Percentiles rank a stretch among this genome's conserved stretches.
Conservation (phyloP, 1,140 invertebrate species). For the Cherax quadricarinatus region DNA sequence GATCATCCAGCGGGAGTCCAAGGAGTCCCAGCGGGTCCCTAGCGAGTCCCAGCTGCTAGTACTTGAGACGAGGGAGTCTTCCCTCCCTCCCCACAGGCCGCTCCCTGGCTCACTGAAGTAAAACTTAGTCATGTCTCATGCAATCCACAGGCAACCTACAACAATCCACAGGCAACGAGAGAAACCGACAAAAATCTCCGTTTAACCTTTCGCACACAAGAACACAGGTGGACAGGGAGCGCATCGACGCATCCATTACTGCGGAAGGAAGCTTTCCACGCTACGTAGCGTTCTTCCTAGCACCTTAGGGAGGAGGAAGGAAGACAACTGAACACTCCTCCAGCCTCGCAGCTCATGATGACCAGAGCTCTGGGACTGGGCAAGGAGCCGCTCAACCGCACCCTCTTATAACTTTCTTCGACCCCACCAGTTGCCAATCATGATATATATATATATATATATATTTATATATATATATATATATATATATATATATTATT, state of each 20-base stretch:
- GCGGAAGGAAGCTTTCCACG: no score
- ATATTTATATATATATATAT: no score
- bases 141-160: background rate
- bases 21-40: background rate
- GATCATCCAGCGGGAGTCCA: background rate
- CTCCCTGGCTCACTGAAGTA: background rate
- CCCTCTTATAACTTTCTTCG: background rate
- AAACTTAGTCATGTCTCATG: background rate
- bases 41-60: constrained; percentile 20
- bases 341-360: no score
- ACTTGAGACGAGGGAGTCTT: constrained; percentile 29
- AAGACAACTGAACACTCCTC: no score
- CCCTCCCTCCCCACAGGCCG: background rate
- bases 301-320: no score
- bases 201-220: background rate
- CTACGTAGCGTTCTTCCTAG: no score
- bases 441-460: no score
- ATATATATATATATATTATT: no score
- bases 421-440: background rate
- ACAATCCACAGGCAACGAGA: background rate
- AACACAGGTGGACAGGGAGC: background rate
- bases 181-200: background rate
- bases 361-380: background rate
- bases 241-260: background rate
- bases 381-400: background rate